Conservation (phyloP, 2,113 vertebrate species). For the Coptodon rendalli region DNA sequence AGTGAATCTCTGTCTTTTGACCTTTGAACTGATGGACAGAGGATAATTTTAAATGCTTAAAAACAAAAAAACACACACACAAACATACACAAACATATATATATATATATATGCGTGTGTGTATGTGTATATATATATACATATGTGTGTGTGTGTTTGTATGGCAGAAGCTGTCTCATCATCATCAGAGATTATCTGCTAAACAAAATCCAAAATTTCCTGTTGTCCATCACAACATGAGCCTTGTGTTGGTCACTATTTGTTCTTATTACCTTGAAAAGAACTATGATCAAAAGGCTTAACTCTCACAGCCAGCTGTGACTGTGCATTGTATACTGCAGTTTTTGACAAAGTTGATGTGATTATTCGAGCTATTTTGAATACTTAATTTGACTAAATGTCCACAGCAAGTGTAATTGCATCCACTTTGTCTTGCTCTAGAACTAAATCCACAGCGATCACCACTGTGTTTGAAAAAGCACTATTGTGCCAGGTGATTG, state of each 20-base stretch:
- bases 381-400: neutral
- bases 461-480: neutral
- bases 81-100: too few relatives aligned
- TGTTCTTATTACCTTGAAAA: slow-evolving; percentile 7
- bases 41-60: too few relatives aligned
- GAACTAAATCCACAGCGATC: slow-evolving; percentile 19
- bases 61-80: too few relatives aligned
- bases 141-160: too few relatives aligned
- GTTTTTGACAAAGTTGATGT: slow-evolving; percentile 32
- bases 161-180: neutral
- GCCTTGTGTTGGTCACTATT: slow-evolving; percentile 40
- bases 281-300: slow-evolving; percentile 46
- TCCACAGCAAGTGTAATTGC: slow-evolving; percentile 26
- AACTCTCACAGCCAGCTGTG: slow-evolving; percentile 15
- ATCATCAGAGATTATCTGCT: neutral
- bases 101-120: too few relatives aligned
- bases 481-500: neutral
- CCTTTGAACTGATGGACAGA: too few relatives aligned
- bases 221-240: slow-evolving; percentile 6
- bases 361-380: neutral
- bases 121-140: too few relatives aligned
- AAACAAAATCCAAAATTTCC: neutral
- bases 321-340: neutral
- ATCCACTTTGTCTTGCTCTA: slow-evolving; percentile 20
- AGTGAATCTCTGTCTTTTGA: too few relatives aligned